Percentiles rank a stretch among this genome's conserved stretches.
phyloP scores from a whole-genome alignment of 2,888 invertebrate species.

The Nezara viridula region DNA sequence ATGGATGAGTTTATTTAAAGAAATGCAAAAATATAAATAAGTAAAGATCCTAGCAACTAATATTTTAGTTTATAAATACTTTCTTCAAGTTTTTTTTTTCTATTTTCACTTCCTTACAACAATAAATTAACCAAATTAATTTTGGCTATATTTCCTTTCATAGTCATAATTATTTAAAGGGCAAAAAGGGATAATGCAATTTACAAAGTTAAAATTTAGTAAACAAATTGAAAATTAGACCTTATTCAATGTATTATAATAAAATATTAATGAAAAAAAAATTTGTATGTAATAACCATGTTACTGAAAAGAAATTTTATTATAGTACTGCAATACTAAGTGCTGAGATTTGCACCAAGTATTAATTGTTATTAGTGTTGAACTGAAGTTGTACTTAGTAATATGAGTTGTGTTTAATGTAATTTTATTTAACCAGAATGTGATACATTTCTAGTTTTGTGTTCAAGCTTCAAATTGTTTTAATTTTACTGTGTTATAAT shows the following conservation, averaged over 20 bases:
- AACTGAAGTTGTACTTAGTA: constrained; percentile 65
- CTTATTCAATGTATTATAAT: constrained; percentile 36
- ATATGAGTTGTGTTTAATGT: constrained; percentile 65
- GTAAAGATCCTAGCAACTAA: neutral
- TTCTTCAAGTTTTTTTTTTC: neutral
- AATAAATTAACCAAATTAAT: neutral
- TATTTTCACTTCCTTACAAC: neutral
- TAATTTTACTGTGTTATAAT: constrained; percentile 65
- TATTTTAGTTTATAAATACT: constrained; percentile 1
- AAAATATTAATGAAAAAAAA: neutral
- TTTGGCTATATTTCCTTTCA: neutral
- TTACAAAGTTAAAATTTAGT: neutral
- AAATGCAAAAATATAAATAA: neutral
- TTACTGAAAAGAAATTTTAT: constrained; percentile 42
- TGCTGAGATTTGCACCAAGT: constrained; percentile 57
- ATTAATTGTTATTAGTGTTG: constrained; percentile 64
- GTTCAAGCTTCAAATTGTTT: constrained; percentile 65
- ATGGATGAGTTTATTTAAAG: neutral
- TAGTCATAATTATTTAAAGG: constrained; percentile 30
- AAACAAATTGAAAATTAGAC: neutral
- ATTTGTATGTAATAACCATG: neutral
- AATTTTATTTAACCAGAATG: constrained; percentile 66
- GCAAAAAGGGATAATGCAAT: constrained; percentile 45
- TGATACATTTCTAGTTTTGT: constrained; percentile 66
- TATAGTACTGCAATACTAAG: constrained; percentile 46